Conservation (phyloP, 2,888 invertebrate species). For the Chloroclystis v-ata region DNA sequence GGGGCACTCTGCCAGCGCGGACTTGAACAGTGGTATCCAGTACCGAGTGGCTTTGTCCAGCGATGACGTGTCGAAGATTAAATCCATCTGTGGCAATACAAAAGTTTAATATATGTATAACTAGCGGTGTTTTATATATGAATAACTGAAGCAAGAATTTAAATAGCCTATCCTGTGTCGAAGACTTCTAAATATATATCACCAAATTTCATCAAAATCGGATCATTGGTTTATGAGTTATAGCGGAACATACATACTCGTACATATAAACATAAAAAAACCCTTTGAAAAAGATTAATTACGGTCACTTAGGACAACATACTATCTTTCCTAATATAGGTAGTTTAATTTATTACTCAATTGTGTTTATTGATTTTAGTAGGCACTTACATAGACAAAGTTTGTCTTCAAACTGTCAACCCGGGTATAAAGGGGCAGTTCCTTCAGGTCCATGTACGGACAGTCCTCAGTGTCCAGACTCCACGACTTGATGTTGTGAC, state of each 20-base stretch:
- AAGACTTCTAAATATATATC: no score
- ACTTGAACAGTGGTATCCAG: slow-evolving; percentile 86
- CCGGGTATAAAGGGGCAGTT: slow-evolving; percentile 85
- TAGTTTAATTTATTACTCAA: no score
- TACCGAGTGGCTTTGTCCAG: slow-evolving; percentile 79
- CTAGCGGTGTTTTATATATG: background rate
- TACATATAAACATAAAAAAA: no score
- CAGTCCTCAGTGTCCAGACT: slow-evolving; percentile 47
- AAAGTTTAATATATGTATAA: background rate
- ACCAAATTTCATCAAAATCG: no score
- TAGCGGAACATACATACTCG: no score
- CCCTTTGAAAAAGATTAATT: no score
- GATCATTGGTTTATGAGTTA: no score
- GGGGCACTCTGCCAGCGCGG: slow-evolving; percentile 87
- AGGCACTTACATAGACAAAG: slow-evolving; percentile 86
- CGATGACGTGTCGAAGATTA: slow-evolving; percentile 83
- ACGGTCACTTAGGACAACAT: no score
- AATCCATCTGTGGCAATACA: slow-evolving; percentile 78
- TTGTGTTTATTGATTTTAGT: background rate
- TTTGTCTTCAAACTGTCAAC: slow-evolving; percentile 89
- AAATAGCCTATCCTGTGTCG: no score
- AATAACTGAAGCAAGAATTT: no score
- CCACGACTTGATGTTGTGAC: slow-evolving; percentile 79
- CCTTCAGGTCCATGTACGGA: slow-evolving; percentile 77
- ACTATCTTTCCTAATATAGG: no score